A percentile compares a stretch with the other conserved stretches of the same genome.
phyloP scores from a whole-genome alignment of 2,113 vertebrate species.

The Puma concolor region DNA sequence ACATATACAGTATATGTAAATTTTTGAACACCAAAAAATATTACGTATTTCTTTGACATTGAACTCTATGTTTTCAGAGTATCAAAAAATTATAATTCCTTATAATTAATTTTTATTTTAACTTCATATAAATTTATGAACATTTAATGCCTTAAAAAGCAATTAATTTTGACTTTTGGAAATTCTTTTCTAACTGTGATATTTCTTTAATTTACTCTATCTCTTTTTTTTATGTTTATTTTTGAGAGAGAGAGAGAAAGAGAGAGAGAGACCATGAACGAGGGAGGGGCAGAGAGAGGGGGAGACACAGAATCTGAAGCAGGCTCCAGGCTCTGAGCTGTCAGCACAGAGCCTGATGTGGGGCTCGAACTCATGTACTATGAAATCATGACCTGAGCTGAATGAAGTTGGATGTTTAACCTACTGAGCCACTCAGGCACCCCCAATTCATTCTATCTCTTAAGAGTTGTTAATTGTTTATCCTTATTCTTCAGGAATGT shows the following conservation, averaged over 20 bases:
- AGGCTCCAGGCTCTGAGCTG: no score
- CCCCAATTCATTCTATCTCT: not conserved
- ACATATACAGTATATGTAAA: not conserved
- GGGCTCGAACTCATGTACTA: no score
- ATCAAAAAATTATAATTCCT: not conserved
- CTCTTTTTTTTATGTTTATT: no score
- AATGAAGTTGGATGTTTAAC: no score
- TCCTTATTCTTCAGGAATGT: not conserved
- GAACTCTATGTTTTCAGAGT: not conserved
- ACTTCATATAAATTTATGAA: not conserved
- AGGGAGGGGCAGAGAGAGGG: no score
- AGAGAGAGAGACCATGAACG: no score
- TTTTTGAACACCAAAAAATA: not conserved
- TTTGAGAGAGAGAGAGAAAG: no score
- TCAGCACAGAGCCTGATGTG: no score
- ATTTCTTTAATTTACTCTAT: not conserved
- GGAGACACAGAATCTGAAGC: no score
- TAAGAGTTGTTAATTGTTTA: not conserved
- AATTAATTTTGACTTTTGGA: not conserved
- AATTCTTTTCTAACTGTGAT: not conserved
- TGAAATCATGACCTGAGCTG: no score
- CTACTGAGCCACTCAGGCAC: no score
- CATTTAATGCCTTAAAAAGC: slow-evolving; percentile 12
- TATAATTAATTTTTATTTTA: not conserved
- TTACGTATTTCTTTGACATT: slow-evolving; percentile 4